phyloP scores from a whole-genome alignment of 2,888 invertebrate species.

The Clunio marinus region DNA sequence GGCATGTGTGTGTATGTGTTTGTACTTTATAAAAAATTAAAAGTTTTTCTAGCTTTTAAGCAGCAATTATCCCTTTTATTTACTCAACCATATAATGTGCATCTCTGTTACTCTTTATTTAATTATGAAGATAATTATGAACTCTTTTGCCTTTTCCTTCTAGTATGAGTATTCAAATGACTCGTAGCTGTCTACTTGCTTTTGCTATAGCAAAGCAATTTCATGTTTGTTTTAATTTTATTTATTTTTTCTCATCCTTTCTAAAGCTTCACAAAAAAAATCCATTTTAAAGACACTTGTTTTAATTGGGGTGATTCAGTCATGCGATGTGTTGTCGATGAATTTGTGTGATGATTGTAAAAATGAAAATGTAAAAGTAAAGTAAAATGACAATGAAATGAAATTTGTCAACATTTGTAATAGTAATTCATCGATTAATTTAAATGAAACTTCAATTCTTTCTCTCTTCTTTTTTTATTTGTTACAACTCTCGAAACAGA shows the following conservation, averaged over 20 bases:
- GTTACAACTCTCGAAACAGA: not conserved
- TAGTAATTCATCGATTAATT: slow-evolving; percentile 12
- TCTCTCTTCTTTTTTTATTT: not conserved
- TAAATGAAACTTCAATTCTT: not conserved
- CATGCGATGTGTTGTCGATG: no score
- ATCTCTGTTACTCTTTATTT: slow-evolving; percentile 34
- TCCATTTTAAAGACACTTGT: slow-evolving; percentile 2
- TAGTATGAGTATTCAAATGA: not conserved
- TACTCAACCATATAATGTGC: slow-evolving; percentile 39
- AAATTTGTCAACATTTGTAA: slow-evolving; percentile 8
- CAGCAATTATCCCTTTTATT: slow-evolving; percentile 38
- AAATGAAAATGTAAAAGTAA: no score
- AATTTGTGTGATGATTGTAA: no score
- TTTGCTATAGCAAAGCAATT: slow-evolving; percentile 6
- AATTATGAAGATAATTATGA: slow-evolving; percentile 38
- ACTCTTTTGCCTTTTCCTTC: slow-evolving; percentile 21
- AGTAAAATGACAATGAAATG: not conserved
- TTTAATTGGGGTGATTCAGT: slow-evolving; percentile 19
- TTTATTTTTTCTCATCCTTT: slow-evolving; percentile 24
- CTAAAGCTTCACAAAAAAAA: not conserved
- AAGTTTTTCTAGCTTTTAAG: slow-evolving; percentile 39
- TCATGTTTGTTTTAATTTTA: slow-evolving; percentile 39
- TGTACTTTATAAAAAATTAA: slow-evolving; percentile 15
- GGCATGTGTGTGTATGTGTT: not conserved
- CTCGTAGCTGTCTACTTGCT: not conserved